A percentile compares a stretch with the other conserved stretches of the same genome.
These are phyloP conservation scores for Heliopora coerulea DNA, from an alignment of 92 coral and sea anemone species.

Conservation along the genomic window DNA sequence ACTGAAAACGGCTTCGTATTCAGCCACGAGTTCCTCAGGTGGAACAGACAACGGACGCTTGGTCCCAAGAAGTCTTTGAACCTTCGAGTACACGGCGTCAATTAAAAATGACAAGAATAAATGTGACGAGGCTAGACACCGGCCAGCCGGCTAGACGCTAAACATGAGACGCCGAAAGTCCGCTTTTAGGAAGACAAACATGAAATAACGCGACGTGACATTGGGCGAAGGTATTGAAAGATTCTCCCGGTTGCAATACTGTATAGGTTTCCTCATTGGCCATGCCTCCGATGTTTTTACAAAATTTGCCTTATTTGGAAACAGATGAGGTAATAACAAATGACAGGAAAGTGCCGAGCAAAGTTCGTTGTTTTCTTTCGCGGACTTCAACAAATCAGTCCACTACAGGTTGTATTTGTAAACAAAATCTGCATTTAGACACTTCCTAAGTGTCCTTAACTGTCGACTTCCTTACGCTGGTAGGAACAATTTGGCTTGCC, in stretches of 20 bases:
- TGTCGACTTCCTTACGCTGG: too few relatives aligned
- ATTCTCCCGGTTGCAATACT: not conserved
- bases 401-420: conserved; percentile 12
- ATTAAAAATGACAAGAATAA: conserved; percentile 12
- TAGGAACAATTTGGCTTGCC: too few relatives aligned
- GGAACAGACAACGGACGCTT: conserved; percentile 36
- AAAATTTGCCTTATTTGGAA: conserved; percentile 17
- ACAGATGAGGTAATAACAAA: not conserved
- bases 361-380: not conserved
- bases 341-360: conserved; percentile 3
- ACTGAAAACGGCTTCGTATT: not conserved
- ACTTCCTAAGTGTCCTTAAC: too few relatives aligned
- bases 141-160: conserved; percentile 35
- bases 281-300: not conserved
- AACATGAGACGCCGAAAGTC: conserved; percentile 27
- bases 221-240: not conserved
- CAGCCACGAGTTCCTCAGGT: conserved; percentile 19
- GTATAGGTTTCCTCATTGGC: not conserved
- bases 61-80: conserved; percentile 16
- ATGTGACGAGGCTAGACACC: conserved; percentile 7
- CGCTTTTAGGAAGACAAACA: conserved; percentile 1
- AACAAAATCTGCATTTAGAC: not conserved
- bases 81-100: conserved; percentile 38
- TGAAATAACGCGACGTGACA: not conserved
- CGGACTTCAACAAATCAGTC: not conserved